Base-by-base conservation (phyloP, 2,113 vertebrate species). In the Macrotus californicus region DNA sequence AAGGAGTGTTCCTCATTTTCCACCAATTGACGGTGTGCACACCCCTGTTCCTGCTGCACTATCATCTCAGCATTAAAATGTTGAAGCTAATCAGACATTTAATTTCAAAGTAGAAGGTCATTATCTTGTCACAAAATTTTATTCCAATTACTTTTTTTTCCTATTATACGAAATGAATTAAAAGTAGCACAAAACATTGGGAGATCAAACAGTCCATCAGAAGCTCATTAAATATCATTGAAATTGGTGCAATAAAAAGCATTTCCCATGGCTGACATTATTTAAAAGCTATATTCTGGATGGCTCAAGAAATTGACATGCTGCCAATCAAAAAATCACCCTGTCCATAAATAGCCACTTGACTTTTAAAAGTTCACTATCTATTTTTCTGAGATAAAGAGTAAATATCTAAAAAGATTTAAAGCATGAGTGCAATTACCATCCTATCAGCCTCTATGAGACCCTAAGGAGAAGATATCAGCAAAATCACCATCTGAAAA, bases 221-320 rank as follows among this genome's bases (percentile, higher is more conserved):
- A 96, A 98, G 97, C 97, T 96, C 98, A 98, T 97, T 96, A 98
- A 92, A 96, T 97, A 97, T 72, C 95, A 98, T 96, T 97, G 98
- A 98, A 98, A 98, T 98, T 98, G 97, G 97, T 95, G 97, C 98
- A 98, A 97, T 98, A 98, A 98, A 98, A 97, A 98, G 95, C 10
- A 69, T 97, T 98, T 98, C 97, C 96, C 97, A 96, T 97, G 94
- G 95, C 88, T 96, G 77, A 93, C 93, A 97, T 98, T 97, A 98
- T 96, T 98, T 97, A 96, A 97, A 97, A 97, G 93, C 96, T 96
- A 93, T 88, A 95, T 98, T 97, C 97, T 94, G 92, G 92, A 96
- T 95, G 95, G 94, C 94, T 94, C 88, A 95, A 96, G 94, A 95
- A 98, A 98, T 96, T 16, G 14, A 98, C 98, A 97, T 80, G 86